Base-by-base conservation (phyloP, 2,113 vertebrate genomes). In the Conger conger region DNA sequence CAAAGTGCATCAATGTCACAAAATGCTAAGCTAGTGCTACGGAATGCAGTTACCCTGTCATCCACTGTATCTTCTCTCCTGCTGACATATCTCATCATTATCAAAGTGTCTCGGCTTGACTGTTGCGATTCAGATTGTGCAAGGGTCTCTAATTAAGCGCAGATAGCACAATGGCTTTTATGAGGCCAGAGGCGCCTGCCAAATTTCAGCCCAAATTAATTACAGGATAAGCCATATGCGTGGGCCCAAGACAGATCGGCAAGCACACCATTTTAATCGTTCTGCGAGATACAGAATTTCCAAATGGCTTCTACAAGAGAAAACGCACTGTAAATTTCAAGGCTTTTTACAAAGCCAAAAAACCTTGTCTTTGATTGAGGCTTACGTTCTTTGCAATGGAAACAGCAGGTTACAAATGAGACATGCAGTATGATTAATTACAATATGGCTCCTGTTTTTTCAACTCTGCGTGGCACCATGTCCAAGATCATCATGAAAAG, bases 181-280 rank as follows among this genome's bases (percentile, higher is more conserved):
- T 50, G 45, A 50, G 15, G 45, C 45, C 9, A 50, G 45, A 13
- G n/a, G 20, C 68, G 37, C 78, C 36, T 79, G 78, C 78, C 78
- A 79, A 38, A 38, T 42, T 79, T 79, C 36, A 79, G 78, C 78
- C 78, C 23, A 36, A 38, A 79, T 79, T 79, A 40, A 79, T 79
- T 38, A 42, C 1, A 40, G 38, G 78, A 35, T 40, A 79, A 79
- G 37, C 17, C 36, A 79, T 38, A 40, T 20, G 9, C 38, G 18
- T 4, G 36, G 78, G 38, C 15, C 38, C 27, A 4, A 11, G 68
- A 73, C 23, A 73, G 27, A 33, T 73, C 68, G 15, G 68, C n/a
- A 73, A 73, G 27, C 23, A 23, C 57, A 27, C 57, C 76, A 1
- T 17, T 78, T 78, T 36, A 78, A 78, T 17, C 16, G 76, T 17